Evolutionary conservation across 92 coral and sea anemone genomes (phyloP), one percentile per base, ranked within the genome.

Genomic region (Pocillopora meandrina): DNA sequence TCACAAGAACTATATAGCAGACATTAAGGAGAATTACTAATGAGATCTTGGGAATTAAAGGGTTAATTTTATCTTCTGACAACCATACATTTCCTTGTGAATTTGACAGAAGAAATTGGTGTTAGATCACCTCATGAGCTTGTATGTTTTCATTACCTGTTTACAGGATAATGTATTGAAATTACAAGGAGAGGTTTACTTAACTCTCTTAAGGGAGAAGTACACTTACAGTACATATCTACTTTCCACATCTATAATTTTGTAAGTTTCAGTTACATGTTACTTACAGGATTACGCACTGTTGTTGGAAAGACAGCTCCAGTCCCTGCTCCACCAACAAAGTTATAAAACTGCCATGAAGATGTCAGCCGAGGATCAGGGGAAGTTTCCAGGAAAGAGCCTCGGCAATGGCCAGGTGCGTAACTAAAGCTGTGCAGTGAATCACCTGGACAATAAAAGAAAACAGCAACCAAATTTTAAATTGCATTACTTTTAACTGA

Each of bases 311-410:
- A 88, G 11, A 86, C 89, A 64, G 91, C 81, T 12, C 98, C 95
- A 60, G 98, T 94, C 23, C 90, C 98, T 13, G 98, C 98, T 13
- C 98, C 98, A 23, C 98, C 98, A n/a, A 96, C 95, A 86, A 90
- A 96, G 90, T 96, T 94, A 80, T 89, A 96, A 77, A 96, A 96
- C 90, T 94, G 98, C 98, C 98, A 96, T 2, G 98, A 96, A 5
- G 98, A 65, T 23, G 91, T 90, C 56, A 94, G 90, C 64, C 91
- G 77, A 56, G 93, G 92, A 65, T 90, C 91, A 71, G 83, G 80
- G 33, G 83, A 55, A 19, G 90, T 72, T 35, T 79, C 76, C 69
- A 83, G 64, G 79, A 96, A 96, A 15, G 98, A 92, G 1, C 98
- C 98, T 31, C 98, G 87, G 81, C 85, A 92, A 65, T 95, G 98